Evolutionary conservation across 2,113 vertebrate genomes (phyloP), one percentile per base, ranked within the genome.

Genomic region (Microtus pennsylvanicus): DNA sequence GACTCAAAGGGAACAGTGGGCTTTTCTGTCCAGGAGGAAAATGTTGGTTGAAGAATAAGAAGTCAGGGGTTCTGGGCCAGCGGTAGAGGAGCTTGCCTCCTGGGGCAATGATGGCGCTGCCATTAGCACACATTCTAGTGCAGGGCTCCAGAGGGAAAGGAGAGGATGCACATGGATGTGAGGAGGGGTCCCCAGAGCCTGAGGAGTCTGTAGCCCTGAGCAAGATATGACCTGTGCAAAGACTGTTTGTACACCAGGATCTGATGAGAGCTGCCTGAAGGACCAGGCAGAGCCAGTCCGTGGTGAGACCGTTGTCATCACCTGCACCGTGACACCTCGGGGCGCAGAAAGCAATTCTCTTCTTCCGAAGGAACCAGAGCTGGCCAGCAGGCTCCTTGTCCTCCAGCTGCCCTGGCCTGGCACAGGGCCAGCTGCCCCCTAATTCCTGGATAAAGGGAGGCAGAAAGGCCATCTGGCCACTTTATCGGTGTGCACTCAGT

Each of bases 11-110:
- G 76, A 90, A 55, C 3, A 35, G 50, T 8, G 26, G 55, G 6
- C 9, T 85, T 86, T 78, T 88, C 77, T 86, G 22, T 52, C 69
- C 26, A 63, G 94, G 55, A 92, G 83, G 22, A 14, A 90, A 65
- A 88, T 11, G 33, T 55, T 65, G 86, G 38, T 65, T 72, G 21
- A 38, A n/a, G 52, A 47, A n/a, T 21, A 70, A 81, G 61, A 80
- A 86, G 61, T 26, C 21, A 30, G 78, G 82, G 77, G 52, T 78
- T 69, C 26, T 45, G 75, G 70, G 88, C 55, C 78, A 63, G 65
- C 19, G 13, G 13, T 70, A 90, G 87, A 76, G 47, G 65, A 11
- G 47, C 91, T 45, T 0, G 7, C 52, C 70, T 86, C 75, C n/a
- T 0, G 0, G 50, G 55, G 55, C 65, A 45, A 33, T 3, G 1